A percentile compares a stretch with the other conserved stretches of the same genome.
Evolutionary conservation across 1,140 invertebrate genomes (phyloP).

Genomic region (Scaptomyza graminum): DNA sequence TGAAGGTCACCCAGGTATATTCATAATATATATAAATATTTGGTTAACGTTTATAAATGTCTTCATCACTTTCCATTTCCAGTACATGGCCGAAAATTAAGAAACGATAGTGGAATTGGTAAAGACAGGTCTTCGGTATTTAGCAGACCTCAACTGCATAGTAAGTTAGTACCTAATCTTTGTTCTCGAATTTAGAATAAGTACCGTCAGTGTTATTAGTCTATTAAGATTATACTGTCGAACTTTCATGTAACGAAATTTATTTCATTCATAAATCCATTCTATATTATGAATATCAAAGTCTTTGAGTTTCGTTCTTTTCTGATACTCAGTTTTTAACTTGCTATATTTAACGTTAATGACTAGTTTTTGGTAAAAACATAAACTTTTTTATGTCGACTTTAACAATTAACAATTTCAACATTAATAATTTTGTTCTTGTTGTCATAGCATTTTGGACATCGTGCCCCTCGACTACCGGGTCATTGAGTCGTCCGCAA

Average conservation of each 20-base stretch:
- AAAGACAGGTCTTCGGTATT: constrained; percentile 71
- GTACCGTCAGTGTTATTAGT: background rate
- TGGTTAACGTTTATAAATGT: background rate
- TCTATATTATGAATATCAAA: no score
- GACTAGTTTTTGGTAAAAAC: no score
- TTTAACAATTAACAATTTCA: no score
- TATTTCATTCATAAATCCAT: no score
- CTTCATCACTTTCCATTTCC: no score
- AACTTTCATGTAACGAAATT: no score
- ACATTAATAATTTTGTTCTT: background rate
- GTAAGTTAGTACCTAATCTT: constrained; percentile 86
- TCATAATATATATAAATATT: no score
- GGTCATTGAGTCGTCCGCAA: constrained; percentile 69
- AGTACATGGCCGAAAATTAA: constrained; percentile 58
- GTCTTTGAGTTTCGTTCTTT: no score
- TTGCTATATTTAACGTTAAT: no score
- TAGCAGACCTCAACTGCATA: constrained; percentile 86
- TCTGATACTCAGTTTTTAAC: no score
- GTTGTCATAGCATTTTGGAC: constrained; percentile 59
- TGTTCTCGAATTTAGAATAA: constrained; percentile 13
- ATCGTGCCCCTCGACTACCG: constrained; percentile 64
- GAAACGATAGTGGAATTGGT: constrained; percentile 43
- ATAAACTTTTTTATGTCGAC: background rate
- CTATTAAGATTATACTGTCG: no score
- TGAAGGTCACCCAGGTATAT: constrained; percentile 72